Percentiles rank a stretch among this genome's conserved stretches.
phyloP scores from a whole-genome alignment of 2,888 invertebrate species.

The Eustalomyia histrio region DNA sequence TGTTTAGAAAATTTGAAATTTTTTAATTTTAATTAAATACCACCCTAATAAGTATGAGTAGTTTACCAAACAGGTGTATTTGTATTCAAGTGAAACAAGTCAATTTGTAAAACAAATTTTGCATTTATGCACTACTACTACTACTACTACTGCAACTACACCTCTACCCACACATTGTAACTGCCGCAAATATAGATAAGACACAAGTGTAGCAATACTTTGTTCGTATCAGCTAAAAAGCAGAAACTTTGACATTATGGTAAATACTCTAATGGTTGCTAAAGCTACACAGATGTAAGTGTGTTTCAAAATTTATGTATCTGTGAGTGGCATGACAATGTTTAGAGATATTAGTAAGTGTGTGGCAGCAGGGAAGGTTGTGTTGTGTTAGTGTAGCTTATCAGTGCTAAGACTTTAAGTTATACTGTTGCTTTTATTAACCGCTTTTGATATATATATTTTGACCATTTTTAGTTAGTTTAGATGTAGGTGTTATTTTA shows the following conservation, averaged over 20 bases:
- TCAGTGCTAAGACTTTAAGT: slow-evolving; percentile 25
- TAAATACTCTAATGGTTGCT: slow-evolving; percentile 39
- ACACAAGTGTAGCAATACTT: slow-evolving; percentile 7
- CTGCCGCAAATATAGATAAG: background rate
- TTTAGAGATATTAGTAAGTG: too few species aligned
- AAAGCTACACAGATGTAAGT: background rate
- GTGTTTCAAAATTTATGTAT: background rate
- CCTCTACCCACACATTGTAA: slow-evolving; percentile 1
- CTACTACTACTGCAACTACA: too few species aligned
- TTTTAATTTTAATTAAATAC: background rate
- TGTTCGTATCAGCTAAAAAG: slow-evolving; percentile 47
- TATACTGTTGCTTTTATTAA: slow-evolving; percentile 37
- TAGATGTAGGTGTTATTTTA: background rate
- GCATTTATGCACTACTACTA: slow-evolving; percentile 41
- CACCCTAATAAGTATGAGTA: background rate
- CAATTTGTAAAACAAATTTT: slow-evolving; percentile 71
- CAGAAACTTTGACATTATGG: slow-evolving; percentile 59
- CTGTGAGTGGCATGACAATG: background rate
- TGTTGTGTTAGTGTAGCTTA: slow-evolving; percentile 17
- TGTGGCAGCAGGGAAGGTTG: too few species aligned
- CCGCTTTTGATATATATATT: slow-evolving; percentile 19
- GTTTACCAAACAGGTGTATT: slow-evolving; percentile 49
- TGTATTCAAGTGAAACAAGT: slow-evolving; percentile 68
- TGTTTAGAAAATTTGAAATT: too few species aligned
- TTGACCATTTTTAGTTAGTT: slow-evolving; percentile 23